Evolutionary conservation across 2,797 vertebrate species (phyloP), one percentile per base, ranked within the genome.

Genomic region (Hephaestus fuliginosus): DNA sequence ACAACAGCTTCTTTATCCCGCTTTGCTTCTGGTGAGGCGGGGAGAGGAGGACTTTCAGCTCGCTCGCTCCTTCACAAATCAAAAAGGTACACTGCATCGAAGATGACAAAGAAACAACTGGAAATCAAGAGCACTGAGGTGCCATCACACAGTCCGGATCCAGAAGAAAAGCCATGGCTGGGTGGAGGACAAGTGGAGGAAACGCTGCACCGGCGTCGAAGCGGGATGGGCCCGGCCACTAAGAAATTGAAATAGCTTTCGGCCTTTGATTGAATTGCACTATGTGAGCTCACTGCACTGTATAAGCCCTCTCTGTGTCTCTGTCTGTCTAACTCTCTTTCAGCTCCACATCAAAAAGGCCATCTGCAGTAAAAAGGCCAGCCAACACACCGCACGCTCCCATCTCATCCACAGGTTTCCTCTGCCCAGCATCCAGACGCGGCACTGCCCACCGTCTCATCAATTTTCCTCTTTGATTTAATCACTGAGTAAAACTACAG

Each of bases 381-480:
- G 82, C 82, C 90, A 71, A 85, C 84, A 76, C 85, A 76, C 80
- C 80, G 70, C 43, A 28, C 51, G 5, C 87, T 88, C 87, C 84
- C 85, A 88, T 80, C 91, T 91, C 82, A 76, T 88, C 82, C 87
- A 61, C 81, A 58, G 84, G 84, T 85, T 91, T 81, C 86, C 78
- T 84, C 84, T 77, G 80, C 87, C 90, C 78, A 52, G 81, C 71
- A 79, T 88, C 81, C 86, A 85, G 80, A 77, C 86, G 74, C 78
- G 57, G 72, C 87, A 52, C 88, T 86, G 86, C 91, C 89, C 91
- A 78, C 81, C 67, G 70, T 81, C 89, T 93, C 91, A 92, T 95
- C 91, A 84, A 92, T 93, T 92, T 92, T 87, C 80, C 91, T 62
- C 89, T 95, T 95, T 95, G 92, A 94, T 93, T 91, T 91, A 88